These are phyloP conservation scores for Trypoxylus dichotomus DNA, from an alignment of 1,140 invertebrate species.

Conservation along the genomic window DNA sequence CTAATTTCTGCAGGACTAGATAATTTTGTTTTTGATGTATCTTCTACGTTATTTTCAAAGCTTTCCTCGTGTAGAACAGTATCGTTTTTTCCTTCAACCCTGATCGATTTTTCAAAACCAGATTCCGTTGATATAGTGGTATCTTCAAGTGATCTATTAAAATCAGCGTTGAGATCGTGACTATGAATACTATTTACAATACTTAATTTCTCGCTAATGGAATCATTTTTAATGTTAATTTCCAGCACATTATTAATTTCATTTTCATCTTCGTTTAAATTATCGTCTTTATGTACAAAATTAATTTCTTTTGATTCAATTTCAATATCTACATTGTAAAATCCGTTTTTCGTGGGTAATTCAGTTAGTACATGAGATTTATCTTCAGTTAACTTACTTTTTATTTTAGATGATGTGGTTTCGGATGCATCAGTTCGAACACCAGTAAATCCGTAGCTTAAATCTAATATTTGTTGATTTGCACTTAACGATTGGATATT, in stretches of 20 bases:
- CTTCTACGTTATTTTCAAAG: neutral
- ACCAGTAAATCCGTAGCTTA: slow-evolving; percentile 17
- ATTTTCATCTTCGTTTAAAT: neutral
- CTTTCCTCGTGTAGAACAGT: neutral
- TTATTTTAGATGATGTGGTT: neutral
- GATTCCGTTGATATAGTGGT: slow-evolving; percentile 6
- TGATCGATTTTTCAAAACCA: neutral
- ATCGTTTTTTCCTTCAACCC: neutral
- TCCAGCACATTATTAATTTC: neutral
- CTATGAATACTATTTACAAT: neutral
- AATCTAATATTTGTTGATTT: neutral
- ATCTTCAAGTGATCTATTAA: neutral
- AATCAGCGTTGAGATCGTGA: neutral
- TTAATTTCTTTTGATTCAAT: neutral
- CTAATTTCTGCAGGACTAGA: neutral
- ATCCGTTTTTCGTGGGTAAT: neutral
- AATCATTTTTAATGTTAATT: slow-evolving; percentile 5
- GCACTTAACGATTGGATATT: neutral
- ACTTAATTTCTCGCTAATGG: neutral
- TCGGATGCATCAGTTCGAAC: neutral
- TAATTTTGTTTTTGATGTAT: neutral
- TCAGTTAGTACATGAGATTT: neutral
- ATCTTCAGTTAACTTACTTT: neutral
- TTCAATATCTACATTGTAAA: neutral
- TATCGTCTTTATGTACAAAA: neutral